These are phyloP conservation scores for Nyctibius grandis DNA, from an alignment of 2,797 vertebrate species.

Conservation along the genomic window DNA sequence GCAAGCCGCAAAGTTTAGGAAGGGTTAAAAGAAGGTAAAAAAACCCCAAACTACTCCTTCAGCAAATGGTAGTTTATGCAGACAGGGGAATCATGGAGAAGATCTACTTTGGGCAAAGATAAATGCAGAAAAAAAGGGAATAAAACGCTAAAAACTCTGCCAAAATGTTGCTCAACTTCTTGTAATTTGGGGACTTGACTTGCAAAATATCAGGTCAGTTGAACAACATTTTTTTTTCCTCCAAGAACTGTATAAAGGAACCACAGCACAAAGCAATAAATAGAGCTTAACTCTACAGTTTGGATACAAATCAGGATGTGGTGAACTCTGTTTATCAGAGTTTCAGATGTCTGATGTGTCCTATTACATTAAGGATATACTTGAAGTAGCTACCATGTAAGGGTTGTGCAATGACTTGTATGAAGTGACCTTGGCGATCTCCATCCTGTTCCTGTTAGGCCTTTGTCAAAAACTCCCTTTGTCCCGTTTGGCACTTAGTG, in stretches of 20 bases:
- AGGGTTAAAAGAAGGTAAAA: not conserved
- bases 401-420: not conserved
- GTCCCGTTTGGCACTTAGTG: not conserved
- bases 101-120: not conserved
- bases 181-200: not conserved
- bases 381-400: not conserved
- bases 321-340: slow-evolving; percentile 44
- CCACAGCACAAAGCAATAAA: not conserved
- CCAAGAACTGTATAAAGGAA: not conserved
- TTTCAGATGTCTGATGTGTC: not conserved
- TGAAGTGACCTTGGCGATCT: not conserved
- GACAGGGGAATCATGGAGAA: not conserved
- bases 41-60: too few species aligned
- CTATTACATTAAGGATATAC: not conserved
- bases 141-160: not conserved
- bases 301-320: slow-evolving; percentile 33
- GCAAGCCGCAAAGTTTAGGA: not conserved
- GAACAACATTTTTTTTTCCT: not conserved
- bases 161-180: slow-evolving; percentile 40
- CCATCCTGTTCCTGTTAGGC: not conserved
- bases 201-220: slow-evolving; percentile 20
- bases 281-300: not conserved
- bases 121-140: not conserved
- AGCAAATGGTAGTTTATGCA: not conserved
- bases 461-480: not conserved